These are phyloP conservation scores for Oryzias javanicus DNA, from an alignment of 2,113 vertebrate species.

Conservation along the genomic window DNA sequence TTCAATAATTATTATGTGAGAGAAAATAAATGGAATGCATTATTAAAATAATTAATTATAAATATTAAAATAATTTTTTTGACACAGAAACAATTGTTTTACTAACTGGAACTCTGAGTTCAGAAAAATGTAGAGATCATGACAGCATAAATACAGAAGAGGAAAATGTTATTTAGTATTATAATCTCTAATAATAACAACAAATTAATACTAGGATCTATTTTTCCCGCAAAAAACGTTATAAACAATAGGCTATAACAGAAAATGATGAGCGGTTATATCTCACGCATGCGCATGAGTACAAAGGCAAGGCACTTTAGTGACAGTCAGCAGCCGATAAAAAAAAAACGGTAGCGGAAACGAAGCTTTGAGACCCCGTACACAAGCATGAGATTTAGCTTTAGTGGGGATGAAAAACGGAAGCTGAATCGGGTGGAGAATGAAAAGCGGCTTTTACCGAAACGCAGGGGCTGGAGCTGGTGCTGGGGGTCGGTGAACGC, in stretches of 20 bases:
- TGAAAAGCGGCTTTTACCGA: slow-evolving; percentile 81
- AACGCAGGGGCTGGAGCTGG: slow-evolving; percentile 92
- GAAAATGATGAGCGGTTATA: slow-evolving; percentile 44
- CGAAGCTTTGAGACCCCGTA: slow-evolving; percentile 17
- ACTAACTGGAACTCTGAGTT: too few species aligned
- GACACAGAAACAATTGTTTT: too few species aligned
- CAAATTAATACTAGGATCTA: background rate
- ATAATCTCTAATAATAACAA: background rate
- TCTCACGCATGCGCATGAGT: slow-evolving; percentile 64
- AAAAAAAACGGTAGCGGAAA: slow-evolving; percentile 59
- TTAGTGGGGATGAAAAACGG: background rate
- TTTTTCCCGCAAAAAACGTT: slow-evolving; percentile 8
- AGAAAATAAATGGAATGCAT: background rate
- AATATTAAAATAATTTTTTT: too few species aligned
- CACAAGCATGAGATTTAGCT: slow-evolving; percentile 3
- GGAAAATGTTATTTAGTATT: too few species aligned
- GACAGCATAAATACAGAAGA: too few species aligned
- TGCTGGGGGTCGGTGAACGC: slow-evolving; percentile 92
- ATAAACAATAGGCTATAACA: slow-evolving; percentile 6
- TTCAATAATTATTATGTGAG: slow-evolving; percentile 2
- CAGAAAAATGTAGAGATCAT: too few species aligned
- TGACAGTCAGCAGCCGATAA: slow-evolving; percentile 53
- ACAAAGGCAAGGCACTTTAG: slow-evolving; percentile 73
- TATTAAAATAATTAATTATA: too few species aligned
- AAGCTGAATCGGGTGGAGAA: background rate